Base-by-base conservation (phyloP, 1,140 invertebrate species). In the Drosophila jambulina region DNA sequence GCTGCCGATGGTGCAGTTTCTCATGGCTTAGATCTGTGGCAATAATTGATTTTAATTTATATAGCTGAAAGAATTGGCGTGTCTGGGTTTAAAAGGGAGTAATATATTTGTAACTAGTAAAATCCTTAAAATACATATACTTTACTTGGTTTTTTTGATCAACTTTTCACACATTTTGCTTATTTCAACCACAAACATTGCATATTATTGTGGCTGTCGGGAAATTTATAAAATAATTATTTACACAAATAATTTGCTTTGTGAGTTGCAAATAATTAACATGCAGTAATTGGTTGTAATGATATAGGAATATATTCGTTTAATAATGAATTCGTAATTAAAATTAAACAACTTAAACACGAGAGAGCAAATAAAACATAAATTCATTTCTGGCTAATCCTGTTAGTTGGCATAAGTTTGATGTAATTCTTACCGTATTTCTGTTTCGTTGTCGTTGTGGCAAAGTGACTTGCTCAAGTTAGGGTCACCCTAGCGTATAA, bases 11-110 rank as follows among this genome's bases (percentile, higher is more conserved):
- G 53, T 72, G 63, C 63, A 65, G 77, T 78, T 85, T 86, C 82
- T 71, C 82, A 86, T 88, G 77, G 58, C 64, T 84, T 87, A 88
- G 83, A 87, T 83, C 78, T 86, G 75, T 82, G 75, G 86, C 81
- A 86, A 91, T 91, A 90, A 90, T 90, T 91, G 85, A 91, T 80
- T 91, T 90, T 78, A 91, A 85, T 91, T 86, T 90, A 86, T 88
- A 40, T 53, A 48, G 62, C 48, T 19, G 61, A 67, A 59, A 62
- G 80, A 51, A 65, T 67, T 63, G 74, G 61, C 67, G 62, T 72
- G 65, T 54, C 27, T 29, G 61, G 23, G 25, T 19, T 45, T 10
- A 23, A 23, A 54, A 40, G 72, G 29, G 32, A 15, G 42, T 42
- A 23, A 57, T 57, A 32, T 57, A 57, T 54, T 23, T 36, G 21